Evolutionary conservation across 2,797 vertebrate genomes (phyloP).

Genomic region (Craterocephalus amniculus): DNA sequence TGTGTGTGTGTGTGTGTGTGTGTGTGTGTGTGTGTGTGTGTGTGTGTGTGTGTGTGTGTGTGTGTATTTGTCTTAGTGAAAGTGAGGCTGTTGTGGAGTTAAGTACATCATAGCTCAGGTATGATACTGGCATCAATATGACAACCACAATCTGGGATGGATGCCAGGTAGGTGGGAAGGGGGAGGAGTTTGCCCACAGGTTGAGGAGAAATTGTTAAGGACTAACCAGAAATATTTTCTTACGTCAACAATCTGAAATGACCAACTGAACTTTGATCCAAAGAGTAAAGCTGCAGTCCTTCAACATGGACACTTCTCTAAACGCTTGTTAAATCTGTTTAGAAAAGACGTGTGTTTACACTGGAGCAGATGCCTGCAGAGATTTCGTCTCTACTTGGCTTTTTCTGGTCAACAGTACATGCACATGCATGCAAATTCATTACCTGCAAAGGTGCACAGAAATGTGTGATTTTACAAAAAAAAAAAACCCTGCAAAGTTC

Average conservation of each 20-base stretch:
- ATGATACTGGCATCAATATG: neutral
- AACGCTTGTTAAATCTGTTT: neutral
- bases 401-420: no score
- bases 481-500: no score
- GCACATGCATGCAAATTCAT: no score
- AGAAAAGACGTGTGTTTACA: no score
- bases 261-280: neutral
- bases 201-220: neutral
- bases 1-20: no score
- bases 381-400: no score
- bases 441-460: no score
- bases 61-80: neutral
- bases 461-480: no score
- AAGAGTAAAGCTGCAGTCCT: neutral
- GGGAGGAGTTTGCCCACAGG: neutral
- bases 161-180: neutral
- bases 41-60: no score
- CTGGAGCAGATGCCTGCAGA: neutral
- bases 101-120: neutral
- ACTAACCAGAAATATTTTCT: constrained; percentile 5
- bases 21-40: no score
- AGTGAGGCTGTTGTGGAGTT: neutral
- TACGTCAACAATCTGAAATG: neutral
- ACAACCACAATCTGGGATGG: neutral
- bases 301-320: neutral